Evolutionary conservation across 2,797 vertebrate species (phyloP), one percentile per base, ranked within the genome.

Genomic region (Chanos chanos): DNA sequence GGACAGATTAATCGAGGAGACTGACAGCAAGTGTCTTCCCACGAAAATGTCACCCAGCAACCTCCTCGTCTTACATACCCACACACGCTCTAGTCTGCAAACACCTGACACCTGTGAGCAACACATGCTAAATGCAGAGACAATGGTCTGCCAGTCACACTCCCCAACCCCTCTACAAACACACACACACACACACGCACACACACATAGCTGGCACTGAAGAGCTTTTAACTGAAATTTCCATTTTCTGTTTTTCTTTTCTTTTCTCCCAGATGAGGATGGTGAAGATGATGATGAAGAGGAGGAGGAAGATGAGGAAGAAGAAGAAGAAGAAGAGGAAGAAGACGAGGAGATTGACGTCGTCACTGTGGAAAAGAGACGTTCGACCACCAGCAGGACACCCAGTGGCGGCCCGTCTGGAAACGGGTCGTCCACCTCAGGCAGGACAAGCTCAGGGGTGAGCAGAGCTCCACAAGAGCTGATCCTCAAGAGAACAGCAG

Each of bases 301-400:
- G 0, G 88, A 86, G 0, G 89, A 87, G 0, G 89, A 90, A 0
- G 89, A 89, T 0, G 89, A 90, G 0, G 94, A 95, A 0, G 94
- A 94, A 0, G 90, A 93, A 0, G 92, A 92, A 0, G 89, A 91
- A 0, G 92, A 94, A 0, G 93, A 94, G 0, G 95, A 97, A 0
- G 96, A 98, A 0, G 95, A 98, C 1, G 96, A 97, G 63, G 96
- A 98, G 84, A 98, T 99, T 1, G 97, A 99, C 4, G 96, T 99
- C 2, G 96, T 99, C 0, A 97, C 96, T 1, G 95, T 99, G 49
- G 96, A 97, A 41, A 97, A 98, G 81, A 89, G 94, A 66, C 93
- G 94, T 16, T 90, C 90, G 15, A 85, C 85, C 25, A 78, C 73
- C 53, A 89, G 78, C 82, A 91, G 87, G 51, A 84, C 90, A 0